Base-by-base conservation (phyloP, 2,113 vertebrate genomes). In the Pseudolaguvia tuberculata region DNA sequence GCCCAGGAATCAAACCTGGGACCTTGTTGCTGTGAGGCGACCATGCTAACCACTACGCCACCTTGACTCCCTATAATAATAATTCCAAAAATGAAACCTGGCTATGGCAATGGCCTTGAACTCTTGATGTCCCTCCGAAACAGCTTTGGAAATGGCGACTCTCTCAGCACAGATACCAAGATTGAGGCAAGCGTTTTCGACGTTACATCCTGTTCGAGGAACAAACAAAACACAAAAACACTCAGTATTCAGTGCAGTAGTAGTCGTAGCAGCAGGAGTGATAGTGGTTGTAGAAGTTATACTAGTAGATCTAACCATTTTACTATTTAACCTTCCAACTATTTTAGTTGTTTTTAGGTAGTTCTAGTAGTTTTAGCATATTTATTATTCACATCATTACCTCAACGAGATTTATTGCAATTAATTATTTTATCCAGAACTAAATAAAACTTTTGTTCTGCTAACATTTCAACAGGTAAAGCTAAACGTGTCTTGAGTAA, bases 31-130 rank as follows among this genome's bases (percentile, higher is more conserved):
- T n/a, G n/a, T n/a, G n/a, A n/a, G n/a, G n/a, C n/a, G n/a, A n/a
- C n/a, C n/a, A n/a, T n/a, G n/a, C n/a, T n/a, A n/a, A n/a, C n/a
- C n/a, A n/a, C n/a, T n/a, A n/a, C n/a, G n/a, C n/a, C n/a, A n/a
- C n/a, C n/a, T n/a, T n/a, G n/a, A n/a, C n/a, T n/a, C n/a, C n/a
- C n/a, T n/a, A 4, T 35, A 35, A 35, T 6, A 35, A 35, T 35
- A 35, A 35, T 35, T 35, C n/a, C n/a, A n/a, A n/a, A n/a, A 35
- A 9, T 5, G 2, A 56, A 47, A 94, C 94, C 91, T 93, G 73
- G 91, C 8, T 0, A 95, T 83, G 39, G 91, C 93, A 20, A 95
- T 93, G 42, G 93, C 93, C 69, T 35, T 89, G 83, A 94, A 94
- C 13, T 85, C 79, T 15, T 73, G 89, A 81, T 89, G 80, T 0